Evolutionary conservation across 2,888 invertebrate genomes (phyloP), one percentile per base, ranked within the genome.

Genomic region (Patella ulyssiponensis): DNA sequence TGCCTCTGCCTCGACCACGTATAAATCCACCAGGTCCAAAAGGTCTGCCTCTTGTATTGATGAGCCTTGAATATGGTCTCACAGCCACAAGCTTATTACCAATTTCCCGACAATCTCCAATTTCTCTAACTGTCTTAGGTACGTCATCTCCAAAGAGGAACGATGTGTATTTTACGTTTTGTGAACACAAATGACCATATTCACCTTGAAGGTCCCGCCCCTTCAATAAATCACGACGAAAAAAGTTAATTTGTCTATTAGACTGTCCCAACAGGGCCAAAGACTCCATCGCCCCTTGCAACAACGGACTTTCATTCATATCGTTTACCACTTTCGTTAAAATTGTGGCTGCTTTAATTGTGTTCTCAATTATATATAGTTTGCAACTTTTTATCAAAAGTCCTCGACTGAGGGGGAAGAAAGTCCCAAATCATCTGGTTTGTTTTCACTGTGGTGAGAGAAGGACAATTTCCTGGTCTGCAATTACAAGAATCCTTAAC

Each of bases 391-490:
- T 5, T 23, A 52, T 56, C 74, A 27, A 27, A 27, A 27, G 27
- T 27, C 15, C 53, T n/a, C 17, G 73, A 69, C 12, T 44, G 27
- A 27, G 27, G 53, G 14, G 77, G 52, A 27, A 56, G 20, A n/a
- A n/a, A n/a, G n/a, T n/a, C n/a, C n/a, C n/a, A n/a, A n/a, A n/a
- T n/a, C n/a, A n/a, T n/a, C n/a, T n/a, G n/a, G n/a, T n/a, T n/a
- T n/a, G n/a, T n/a, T n/a, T n/a, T n/a, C n/a, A n/a, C n/a, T n/a
- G n/a, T 27, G 54, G 56, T 1, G 17, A 5, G 27, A 27, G 27
- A 27, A 27, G 58, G 33, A 73, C 77, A 73, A 53, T 73, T 77
- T 69, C 73, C 77, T n/a, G 73, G 77, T 69, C 73, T 77, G 27
- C 27, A 27, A 2, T 27, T 27, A 64, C 51, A n/a, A 51, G 69